Evolutionary conservation across 2,797 vertebrate genomes (phyloP), one percentile per base, ranked within the genome.

Genomic region (Syndactyla subalaris): DNA sequence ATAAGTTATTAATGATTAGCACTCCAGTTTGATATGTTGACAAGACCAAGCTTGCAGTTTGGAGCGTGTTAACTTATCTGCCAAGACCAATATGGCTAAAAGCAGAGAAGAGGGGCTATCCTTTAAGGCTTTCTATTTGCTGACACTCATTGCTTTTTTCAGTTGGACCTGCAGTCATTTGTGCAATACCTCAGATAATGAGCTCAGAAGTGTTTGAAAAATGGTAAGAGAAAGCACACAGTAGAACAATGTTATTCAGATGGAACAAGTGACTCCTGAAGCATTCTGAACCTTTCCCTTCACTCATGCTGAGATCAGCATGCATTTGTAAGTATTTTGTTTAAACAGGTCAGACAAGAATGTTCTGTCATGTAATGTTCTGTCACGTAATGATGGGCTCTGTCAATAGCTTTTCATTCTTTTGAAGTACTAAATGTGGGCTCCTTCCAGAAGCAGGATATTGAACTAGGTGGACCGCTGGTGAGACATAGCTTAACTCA

Each of bases 1-100:
- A 96, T 83, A 94, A 95, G 85, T 93, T 96, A 96, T 93, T 96
- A 78, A 95, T 95, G 89, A 93, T 94, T 87, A 95, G 91, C 96
- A 97, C 91, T 96, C 81, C 77, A 86, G 82, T 92, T 91, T 92
- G 82, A 93, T 96, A 97, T 96, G 86, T 96, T 96, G 95, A 90
- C 91, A 94, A 68, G 88, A 95, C 76, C 76, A 95, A 92, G 93
- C 85, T 94, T 94, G 76, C 76, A 63, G 76, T 77, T 92, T 65
- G 59, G 45, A 74, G 43, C 15, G 34, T n/a, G 27, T n/a, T 88
- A 80, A 89, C 58, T 91, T 85, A 55, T 0, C 3, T 92, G 85
- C 79, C 85, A 91, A 66, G 91, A 88, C 63, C 66, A 89, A 61
- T 78, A 73, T 81, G 79, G 66, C 51, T 95, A 61, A 81, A 87